These are phyloP conservation scores for Erpornis zantholeuca DNA, from an alignment of 2,113 vertebrate genomes.

Conservation along the genomic window DNA sequence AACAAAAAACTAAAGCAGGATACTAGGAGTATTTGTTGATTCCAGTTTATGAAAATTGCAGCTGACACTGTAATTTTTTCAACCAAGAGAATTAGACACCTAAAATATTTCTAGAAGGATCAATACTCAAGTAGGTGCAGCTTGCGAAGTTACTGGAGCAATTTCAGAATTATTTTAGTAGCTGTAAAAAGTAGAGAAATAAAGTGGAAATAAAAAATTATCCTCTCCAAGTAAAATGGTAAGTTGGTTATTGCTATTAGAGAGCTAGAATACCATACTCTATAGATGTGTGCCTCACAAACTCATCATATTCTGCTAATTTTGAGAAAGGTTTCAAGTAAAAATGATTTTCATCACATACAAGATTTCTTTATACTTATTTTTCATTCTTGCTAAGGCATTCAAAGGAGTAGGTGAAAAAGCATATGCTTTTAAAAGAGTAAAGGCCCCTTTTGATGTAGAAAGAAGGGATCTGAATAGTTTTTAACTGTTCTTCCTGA, in stretches of 20 bases:
- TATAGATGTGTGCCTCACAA: background rate
- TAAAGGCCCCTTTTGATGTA: background rate
- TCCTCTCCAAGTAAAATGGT: background rate
- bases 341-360: background rate
- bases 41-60: background rate
- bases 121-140: background rate
- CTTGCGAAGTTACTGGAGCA: background rate
- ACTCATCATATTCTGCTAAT: background rate
- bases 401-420: background rate
- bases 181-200: background rate
- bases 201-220: background rate
- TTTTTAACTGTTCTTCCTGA: constrained; percentile 9
- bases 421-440: background rate
- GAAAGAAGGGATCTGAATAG: background rate
- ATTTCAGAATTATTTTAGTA: background rate
- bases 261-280: background rate
- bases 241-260: background rate
- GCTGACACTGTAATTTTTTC: background rate
- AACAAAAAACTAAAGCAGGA: background rate
- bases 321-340: background rate
- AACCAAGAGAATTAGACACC: background rate
- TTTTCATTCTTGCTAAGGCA: background rate
- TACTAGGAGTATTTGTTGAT: background rate
- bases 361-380: background rate
- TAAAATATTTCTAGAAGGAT: background rate